These are phyloP conservation scores for Phymorhynchus buccinoides DNA, from an alignment of 1,140 invertebrate genomes.

Conservation along the genomic window DNA sequence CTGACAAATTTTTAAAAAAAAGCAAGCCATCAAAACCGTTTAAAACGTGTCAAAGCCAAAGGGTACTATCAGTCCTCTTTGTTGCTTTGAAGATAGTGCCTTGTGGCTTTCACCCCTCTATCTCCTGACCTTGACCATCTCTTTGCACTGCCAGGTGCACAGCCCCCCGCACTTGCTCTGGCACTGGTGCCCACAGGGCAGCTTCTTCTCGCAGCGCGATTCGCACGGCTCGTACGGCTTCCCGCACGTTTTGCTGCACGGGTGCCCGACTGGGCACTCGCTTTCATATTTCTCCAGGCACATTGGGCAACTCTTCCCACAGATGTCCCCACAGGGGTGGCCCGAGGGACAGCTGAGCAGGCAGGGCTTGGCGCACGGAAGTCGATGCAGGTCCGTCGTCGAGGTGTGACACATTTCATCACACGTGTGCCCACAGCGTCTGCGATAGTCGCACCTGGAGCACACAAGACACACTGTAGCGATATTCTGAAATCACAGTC, in stretches of 20 bases:
- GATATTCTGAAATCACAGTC: no score
- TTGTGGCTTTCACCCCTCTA: no score
- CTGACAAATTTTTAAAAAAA: no score
- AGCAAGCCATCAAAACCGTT: no score
- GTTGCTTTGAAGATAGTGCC: no score
- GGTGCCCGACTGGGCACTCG: slow-evolving; percentile 46
- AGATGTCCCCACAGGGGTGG: slow-evolving; percentile 39
- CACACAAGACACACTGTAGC: background rate
- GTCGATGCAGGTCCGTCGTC: slow-evolving; percentile 55
- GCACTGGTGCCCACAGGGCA: slow-evolving; percentile 44
- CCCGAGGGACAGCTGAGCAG: slow-evolving; percentile 32
- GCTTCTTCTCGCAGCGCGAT: slow-evolving; percentile 66
- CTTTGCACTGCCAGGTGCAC: slow-evolving; percentile 74
- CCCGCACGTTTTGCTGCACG: slow-evolving; percentile 78
- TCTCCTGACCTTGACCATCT: slow-evolving; percentile 36
- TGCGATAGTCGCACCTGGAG: slow-evolving; percentile 57
- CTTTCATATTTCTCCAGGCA: slow-evolving; percentile 63
- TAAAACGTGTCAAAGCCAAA: no score
- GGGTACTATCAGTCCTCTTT: no score
- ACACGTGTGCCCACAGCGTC: slow-evolving; percentile 69
- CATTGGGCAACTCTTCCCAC: slow-evolving; percentile 70
- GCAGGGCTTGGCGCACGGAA: slow-evolving; percentile 43
- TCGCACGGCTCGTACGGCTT: slow-evolving; percentile 77
- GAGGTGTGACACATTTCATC: slow-evolving; percentile 66
- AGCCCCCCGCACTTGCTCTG: slow-evolving; percentile 19